Evolutionary conservation across 1,140 invertebrate species (phyloP), one percentile per base, ranked within the genome.

Genomic region (Calosoma granatense): DNA sequence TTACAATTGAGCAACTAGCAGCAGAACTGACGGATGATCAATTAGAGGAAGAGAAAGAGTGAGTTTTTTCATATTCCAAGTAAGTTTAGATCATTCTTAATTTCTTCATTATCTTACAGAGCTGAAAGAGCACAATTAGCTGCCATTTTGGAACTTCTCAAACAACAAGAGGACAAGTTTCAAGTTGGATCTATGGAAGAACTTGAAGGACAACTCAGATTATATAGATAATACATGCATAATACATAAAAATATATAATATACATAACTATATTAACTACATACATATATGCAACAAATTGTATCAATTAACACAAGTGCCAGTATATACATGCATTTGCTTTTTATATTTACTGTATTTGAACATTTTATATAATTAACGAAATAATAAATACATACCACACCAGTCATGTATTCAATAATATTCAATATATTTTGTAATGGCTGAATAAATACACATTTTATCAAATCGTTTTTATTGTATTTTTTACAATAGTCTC

Each of bases 131-230:
- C 9, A 47, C 41, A 47, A 47, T 47, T 47, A 17, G 15, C 6
- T 17, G 41, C 41, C 3, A 47, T 47, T 17, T 47, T 47, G 17
- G 9, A 47, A 47, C 41, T 47, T 47, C 17, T 47, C 9, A 47
- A 47, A 47, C 41, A 47, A 47, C 41, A 47, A 47, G 41, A 47
- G 17, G 41, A 47, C 9, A 47, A 47, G 15, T 47, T 47, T 17
- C 41, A 47, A 47, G 15, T 47, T 3, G 41, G 41, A 12, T 47
- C 41, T 17, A 47, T 47, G 41, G 41, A 47, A 6, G 41, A 47
- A 11, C 15, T 47, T 4, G 41, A 47, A 47, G 41, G 41, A 47
- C 41, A 47, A 47, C 17, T 47, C 4, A 47, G 17, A 47, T 47
- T 47, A 17, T 47, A 47, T 47, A 47, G 41, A 47, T 47, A 47